Base-by-base conservation (phyloP, 2,888 invertebrate species). In the Lottia gigantea region DNA sequence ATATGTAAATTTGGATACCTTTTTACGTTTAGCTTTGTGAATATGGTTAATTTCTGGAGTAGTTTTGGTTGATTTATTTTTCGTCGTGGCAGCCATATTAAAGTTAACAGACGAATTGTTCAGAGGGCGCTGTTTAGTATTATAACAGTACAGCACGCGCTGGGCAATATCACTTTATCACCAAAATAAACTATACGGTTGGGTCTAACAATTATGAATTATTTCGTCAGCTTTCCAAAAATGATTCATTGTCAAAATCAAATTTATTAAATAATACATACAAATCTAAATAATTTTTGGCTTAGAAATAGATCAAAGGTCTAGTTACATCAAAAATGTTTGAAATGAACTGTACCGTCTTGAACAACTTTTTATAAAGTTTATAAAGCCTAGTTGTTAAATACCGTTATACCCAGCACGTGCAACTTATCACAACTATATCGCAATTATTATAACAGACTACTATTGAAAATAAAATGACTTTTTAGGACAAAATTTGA, bases 61-160 rank as follows among this genome's bases (percentile, higher is more conserved):
- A 6, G 55, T n/a, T 55, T 67, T 67, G 31, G 31, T 26, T 26
- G 55, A 49, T 12, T 49, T 40, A 49, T 67, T 49, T 40, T 55
- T 40, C 49, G 67, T 16, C 19, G 47, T 26, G 49, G 67, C 40
- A 49, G 67, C 67, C 67, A 67, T 67, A 47, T 67, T 67, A 40
- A 49, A 40, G 40, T 40, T 49, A 8, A 49, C 55, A 49, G 67
- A 67, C 67, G 67, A 49, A 55, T 40, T 55, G 67, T 55, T 25
- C 25, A 67, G 67, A 55, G 67, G 67, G 67, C 67, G 67, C 67
- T 14, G 55, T 55, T 55, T 12, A 55, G 40, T 40, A 55, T n/a
- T 55, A 55, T 55, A 55, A 55, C 55, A 23, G 55, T 55, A 55
- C 23, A 23, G 55, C 55, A 55, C 55, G 55, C 55, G 55, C 55